Evolutionary conservation across 2,113 vertebrate genomes (phyloP), one percentile per base, ranked within the genome.

Genomic region (Gorsachius goisagi): DNA sequence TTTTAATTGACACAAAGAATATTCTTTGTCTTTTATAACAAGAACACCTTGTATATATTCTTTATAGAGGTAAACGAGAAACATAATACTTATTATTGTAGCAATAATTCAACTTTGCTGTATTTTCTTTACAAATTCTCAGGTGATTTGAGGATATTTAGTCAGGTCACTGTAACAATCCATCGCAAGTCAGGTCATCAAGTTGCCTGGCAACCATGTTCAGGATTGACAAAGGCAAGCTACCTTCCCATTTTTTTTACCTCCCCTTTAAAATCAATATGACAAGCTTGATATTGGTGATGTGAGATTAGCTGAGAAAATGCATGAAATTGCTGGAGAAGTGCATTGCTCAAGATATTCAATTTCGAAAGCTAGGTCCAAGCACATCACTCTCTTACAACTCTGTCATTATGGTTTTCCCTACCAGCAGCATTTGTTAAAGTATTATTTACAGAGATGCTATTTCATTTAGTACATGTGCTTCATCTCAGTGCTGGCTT

Each of bases 201-300:
- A 97, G 98, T 99, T 99, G 98, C 98, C 97, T 98, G 97, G 98
- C 98, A 99, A 99, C 98, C 0, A 3, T 97, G 93, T 82, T 96
- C 87, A 32, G 93, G 98, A 98, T 97, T 98, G 98, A 98, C 98
- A 98, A 98, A 98, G 97, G 98, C 98, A 98, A 97, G 97, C 96
- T 98, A 98, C 98, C 98, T 98, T 98, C 96, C 91, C 91, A 53
- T 97, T 97, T 97, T 96, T 75, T 83, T 82, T 28, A 7, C 72
- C 47, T 97, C 97, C 26, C 27, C 11, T 93, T 88, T 98, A 97
- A 98, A 99, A 99, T 99, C 98, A 98, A 98, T 98, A 99, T 98
- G 98, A 98, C 98, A 98, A 98, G 97, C 96, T 98, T 98, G 97
- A 98, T 98, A 97, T 97, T 71, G 97, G 98, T 98, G 98, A 98